phyloP scores from a whole-genome alignment of 92 coral and sea anemone species.

The Epizoanthus stellaris region DNA sequence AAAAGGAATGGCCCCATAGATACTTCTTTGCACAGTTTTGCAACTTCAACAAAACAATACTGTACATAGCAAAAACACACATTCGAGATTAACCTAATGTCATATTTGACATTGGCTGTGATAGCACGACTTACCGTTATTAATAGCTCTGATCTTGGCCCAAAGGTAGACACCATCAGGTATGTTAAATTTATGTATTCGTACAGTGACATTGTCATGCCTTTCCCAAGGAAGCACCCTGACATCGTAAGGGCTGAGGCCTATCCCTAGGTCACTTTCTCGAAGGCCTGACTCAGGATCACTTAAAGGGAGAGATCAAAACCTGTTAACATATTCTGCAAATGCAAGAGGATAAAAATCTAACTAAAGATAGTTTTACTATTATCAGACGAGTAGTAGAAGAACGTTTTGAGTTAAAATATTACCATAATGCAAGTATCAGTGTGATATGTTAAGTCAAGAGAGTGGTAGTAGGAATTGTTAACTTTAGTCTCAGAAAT shows the following conservation, averaged over 20 bases:
- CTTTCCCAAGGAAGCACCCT: not conserved
- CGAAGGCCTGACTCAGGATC: not conserved
- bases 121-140: not conserved
- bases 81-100: no score
- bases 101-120: not conserved
- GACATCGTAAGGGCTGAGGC: not conserved
- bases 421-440: no score
- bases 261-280: not conserved
- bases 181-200: not conserved
- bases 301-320: not conserved
- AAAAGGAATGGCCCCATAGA: no score
- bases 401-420: no score
- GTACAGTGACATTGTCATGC: not conserved
- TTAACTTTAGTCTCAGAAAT: no score
- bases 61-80: no score
- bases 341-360: no score
- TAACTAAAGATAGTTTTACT: not conserved
- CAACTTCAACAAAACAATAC: no score
- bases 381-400: not conserved
- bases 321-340: not conserved
- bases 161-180: not conserved
- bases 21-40: no score
- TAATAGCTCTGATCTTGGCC: conserved; percentile 4
- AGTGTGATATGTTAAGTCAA: no score
- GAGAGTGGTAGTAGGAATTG: no score